Base-by-base conservation (phyloP, 2,888 invertebrate species). In the Folsomia candida region DNA sequence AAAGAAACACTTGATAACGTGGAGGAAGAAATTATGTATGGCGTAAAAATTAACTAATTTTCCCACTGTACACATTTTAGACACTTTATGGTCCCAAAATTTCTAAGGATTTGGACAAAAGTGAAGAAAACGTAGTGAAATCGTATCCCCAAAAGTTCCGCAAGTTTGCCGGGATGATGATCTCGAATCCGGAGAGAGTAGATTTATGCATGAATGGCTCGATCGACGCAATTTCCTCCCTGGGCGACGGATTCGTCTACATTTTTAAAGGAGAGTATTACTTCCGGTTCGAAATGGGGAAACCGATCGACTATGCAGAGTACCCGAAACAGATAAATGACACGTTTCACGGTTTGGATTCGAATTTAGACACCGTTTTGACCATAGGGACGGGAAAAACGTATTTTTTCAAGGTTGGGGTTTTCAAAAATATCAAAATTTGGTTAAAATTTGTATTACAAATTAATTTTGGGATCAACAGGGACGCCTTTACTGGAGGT, bases 401-500 rank as follows among this genome's bases (percentile, higher is more conserved):
- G 0, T 79, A 76, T 51, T 73, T 75, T 51, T 77, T 79, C 37
- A 79, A 79, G 67, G 77, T 75, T 65, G 2, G 24, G 20, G 51
- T n/a, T 24, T n/a, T n/a, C 6, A 4, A 27, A 64, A 58, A 26
- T 20, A 29, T 37, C 24, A 24, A 2, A 68, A 47, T 18, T 47
- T n/a, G n/a, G 47, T 47, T 47, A 47, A 28, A 29, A 54, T 20
- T 47, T 51, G 57, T 51, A n/a, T n/a, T n/a, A n/a, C n/a, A n/a
- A n/a, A n/a, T n/a, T n/a, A n/a, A n/a, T n/a, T n/a, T n/a, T n/a
- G n/a, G n/a, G n/a, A 57, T 60, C 27, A 68, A 24, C 27, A 79
- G 79, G 79, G 79, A 47, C 69, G 69, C 18, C 67, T 74, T 6
- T 79, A 79, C 62, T 79, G 79, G 79, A 62, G 79, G 11, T 77